These are phyloP conservation scores for Radopholus similis DNA, from an alignment of 1,140 invertebrate genomes.

Conservation along the genomic window DNA sequence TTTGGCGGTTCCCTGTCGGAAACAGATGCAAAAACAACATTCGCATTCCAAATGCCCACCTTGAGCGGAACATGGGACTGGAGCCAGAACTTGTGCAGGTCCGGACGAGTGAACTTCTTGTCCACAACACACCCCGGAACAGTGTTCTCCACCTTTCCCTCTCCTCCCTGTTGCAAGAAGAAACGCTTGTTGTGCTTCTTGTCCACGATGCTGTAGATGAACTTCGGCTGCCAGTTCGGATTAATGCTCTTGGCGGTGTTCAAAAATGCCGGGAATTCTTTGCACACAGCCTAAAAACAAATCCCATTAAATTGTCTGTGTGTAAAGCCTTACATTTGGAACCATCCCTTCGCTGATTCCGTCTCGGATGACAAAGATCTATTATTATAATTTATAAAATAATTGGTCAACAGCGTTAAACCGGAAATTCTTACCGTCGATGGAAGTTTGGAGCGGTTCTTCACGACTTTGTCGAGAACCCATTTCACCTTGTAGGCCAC, in stretches of 20 bases:
- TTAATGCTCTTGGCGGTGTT: neutral
- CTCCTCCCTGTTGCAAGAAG: constrained; percentile 11
- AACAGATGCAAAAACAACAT: neutral
- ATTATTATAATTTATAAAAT: neutral
- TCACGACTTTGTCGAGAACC: neutral
- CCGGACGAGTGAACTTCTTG: constrained; percentile 10
- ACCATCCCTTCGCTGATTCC: constrained; percentile 26
- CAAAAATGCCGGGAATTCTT: constrained; percentile 20
- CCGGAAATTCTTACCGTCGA: neutral
- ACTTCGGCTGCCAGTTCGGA: constrained; percentile 13
- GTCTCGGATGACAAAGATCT: constrained; percentile 25
- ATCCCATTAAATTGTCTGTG: neutral
- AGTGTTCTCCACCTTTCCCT: constrained; percentile 10
- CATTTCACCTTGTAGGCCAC: neutral
- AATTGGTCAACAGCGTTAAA: neutral
- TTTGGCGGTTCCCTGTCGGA: constrained; percentile 24
- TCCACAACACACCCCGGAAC: constrained; percentile 20
- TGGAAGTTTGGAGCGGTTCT: neutral
- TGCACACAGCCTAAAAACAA: neutral
- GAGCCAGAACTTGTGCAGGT: constrained; percentile 21
- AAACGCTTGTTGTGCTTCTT: constrained; percentile 40
- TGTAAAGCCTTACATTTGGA: constrained; percentile 8
- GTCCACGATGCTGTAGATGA: constrained; percentile 22
- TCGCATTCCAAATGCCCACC: neutral
- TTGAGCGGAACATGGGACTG: constrained; percentile 20